Evolutionary conservation across 2,113 vertebrate genomes (phyloP).

Genomic region (Lophius piscatorius): DNA sequence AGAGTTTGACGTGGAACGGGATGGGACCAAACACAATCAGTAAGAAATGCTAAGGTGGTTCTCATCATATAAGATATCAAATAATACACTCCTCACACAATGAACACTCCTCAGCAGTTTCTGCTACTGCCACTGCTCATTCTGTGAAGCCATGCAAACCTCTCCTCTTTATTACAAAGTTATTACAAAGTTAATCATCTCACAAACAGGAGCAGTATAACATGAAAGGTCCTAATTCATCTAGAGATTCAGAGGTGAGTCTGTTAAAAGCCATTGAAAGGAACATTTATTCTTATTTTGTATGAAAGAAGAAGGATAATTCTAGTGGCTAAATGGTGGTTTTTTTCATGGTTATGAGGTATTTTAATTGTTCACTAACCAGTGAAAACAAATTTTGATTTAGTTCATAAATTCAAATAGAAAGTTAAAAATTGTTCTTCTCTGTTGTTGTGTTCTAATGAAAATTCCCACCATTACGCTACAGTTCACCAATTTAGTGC

Average conservation of each 20-base stretch:
- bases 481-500: constrained; percentile 50
- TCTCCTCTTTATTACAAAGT: constrained; percentile 13
- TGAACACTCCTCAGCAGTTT: too few species aligned
- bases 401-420: too few species aligned
- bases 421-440: not conserved
- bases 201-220: constrained; percentile 17
- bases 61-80: not conserved
- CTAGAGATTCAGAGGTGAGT: constrained; percentile 4
- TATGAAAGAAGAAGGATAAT: not conserved
- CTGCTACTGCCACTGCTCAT: not conserved
- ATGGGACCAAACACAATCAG: constrained; percentile 15
- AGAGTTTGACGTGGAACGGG: constrained; percentile 8
- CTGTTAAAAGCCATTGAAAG: too few species aligned
- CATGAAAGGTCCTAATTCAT: not conserved
- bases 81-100: too few species aligned
- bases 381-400: not conserved
- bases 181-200: constrained; percentile 21
- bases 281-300: not conserved
- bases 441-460: constrained; percentile 31
- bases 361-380: constrained; percentile 4
- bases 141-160: constrained; percentile 9
- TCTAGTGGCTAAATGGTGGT: not conserved
- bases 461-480: constrained; percentile 39
- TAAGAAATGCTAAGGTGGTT: not conserved
- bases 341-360: constrained; percentile 3